phyloP scores from a whole-genome alignment of 2,113 vertebrate species.

The Lamprotornis superbus region DNA sequence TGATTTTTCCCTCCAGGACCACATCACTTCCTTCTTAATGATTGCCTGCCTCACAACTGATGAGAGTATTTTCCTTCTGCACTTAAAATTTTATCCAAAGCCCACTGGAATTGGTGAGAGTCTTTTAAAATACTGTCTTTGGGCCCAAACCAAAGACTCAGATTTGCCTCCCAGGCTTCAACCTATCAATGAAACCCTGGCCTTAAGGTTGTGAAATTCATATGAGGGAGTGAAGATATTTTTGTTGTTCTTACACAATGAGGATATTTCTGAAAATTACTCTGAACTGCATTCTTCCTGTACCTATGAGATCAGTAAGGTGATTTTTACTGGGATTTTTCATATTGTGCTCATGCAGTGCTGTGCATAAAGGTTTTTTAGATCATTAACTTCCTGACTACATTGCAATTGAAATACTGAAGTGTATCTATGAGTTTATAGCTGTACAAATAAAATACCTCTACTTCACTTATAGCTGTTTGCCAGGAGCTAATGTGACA shows the following conservation, averaged over 20 bases:
- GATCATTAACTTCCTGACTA: not conserved
- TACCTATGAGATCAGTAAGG: not conserved
- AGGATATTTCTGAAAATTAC: not conserved
- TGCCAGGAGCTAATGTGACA: not conserved
- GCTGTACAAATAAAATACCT: not conserved
- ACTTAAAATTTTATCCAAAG: not conserved
- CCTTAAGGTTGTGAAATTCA: not conserved
- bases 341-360: not conserved
- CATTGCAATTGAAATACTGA: not conserved
- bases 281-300: not conserved
- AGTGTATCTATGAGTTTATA: not conserved
- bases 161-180: not conserved
- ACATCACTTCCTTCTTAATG: constrained; percentile 16
- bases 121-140: not conserved
- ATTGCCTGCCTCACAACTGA: not conserved
- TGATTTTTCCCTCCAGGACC: constrained; percentile 20
- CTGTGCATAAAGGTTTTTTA: not conserved
- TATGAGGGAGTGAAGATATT: not conserved
- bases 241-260: not conserved
- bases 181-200: not conserved
- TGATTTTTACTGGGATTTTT: not conserved
- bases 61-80: not conserved
- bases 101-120: not conserved
- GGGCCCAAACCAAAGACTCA: not conserved
- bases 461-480: not conserved